Base-by-base conservation (phyloP, 2,888 invertebrate genomes). In the Coenonympha arcania region DNA sequence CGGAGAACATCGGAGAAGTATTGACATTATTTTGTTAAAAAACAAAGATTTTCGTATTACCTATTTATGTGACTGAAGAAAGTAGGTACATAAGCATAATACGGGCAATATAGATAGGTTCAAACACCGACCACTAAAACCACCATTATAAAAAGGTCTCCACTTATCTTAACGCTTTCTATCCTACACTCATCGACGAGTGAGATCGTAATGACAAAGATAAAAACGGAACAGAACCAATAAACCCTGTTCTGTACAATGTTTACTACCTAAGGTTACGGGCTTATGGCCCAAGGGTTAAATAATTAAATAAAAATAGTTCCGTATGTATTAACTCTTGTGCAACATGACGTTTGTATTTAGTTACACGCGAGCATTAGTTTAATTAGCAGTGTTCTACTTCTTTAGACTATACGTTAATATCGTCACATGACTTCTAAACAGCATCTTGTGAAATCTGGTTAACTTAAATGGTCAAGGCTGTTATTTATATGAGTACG, bases 351-450 rank as follows among this genome's bases (percentile, higher is more conserved):
- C 22, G 11, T 24, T 24, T 5, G 33, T 22, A 41, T 48, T 39
- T 37, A 43, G 47, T 52, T 53, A 45, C 51, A 49, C 48, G 52
- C 47, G 36, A 34, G 45, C 47, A 55, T 58, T 56, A 57, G 56
- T 57, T 54, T 49, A 55, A 61, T 59, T 59, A 57, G 55, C 46
- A 51, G 37, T 48, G 41, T 50, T 47, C 55, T 30, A 59, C 48
- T 50, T 57, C 40, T 50, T 50, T 50, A 57, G 54, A 54, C 49
- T 33, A 49, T 52, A 55, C 48, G 80, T 71, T 78, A 81, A 75
- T 77, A 76, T 73, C 66, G 63, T 64, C 76, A 71, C 66, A 57
- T 63, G 64, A 65, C 69, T 70, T 60, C 67, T 77, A 78, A 77
- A 63, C 36, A 45, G 47, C 50, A 52, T 58, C 64, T 56, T 57